Evolutionary conservation across 1,140 invertebrate species (phyloP).

Genomic region (Oryctes rhinoceros): DNA sequence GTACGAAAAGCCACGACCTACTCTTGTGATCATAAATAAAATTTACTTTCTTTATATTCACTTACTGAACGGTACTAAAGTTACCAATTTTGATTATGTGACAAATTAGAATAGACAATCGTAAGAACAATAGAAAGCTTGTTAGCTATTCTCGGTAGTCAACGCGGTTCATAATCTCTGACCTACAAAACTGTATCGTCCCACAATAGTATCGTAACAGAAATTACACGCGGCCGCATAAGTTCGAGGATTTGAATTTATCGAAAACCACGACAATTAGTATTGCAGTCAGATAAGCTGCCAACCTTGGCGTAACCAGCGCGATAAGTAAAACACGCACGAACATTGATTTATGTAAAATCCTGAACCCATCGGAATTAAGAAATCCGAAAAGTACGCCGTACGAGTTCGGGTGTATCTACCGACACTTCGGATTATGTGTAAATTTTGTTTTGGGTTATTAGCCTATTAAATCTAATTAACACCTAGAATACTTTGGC

Average conservation of each 20-base stretch:
- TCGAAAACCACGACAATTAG: neutral
- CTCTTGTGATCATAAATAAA: too few species aligned
- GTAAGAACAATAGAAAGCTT: neutral
- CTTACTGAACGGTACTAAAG: too few species aligned
- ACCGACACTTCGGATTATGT: neutral
- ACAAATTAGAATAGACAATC: too few species aligned
- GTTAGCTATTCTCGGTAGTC: neutral
- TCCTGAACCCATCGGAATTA: neutral
- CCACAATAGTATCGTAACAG: neutral
- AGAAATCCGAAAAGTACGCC: neutral
- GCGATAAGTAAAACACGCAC: conserved; percentile 5
- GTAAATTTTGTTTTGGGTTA: neutral
- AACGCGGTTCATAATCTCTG: neutral
- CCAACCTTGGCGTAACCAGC: neutral
- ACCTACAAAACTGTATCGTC: neutral
- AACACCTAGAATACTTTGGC: neutral
- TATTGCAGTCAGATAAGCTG: neutral
- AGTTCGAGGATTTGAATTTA: neutral
- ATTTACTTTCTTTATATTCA: too few species aligned
- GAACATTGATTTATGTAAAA: neutral
- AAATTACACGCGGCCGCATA: neutral
- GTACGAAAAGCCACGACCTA: too few species aligned
- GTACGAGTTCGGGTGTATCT: neutral
- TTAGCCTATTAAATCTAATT: conserved; percentile 11
- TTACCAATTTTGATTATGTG: too few species aligned